A percentile compares a stretch with the other conserved stretches of the same genome.
phyloP scores from a whole-genome alignment of 2,113 vertebrate species.

The Piaya cayana region DNA sequence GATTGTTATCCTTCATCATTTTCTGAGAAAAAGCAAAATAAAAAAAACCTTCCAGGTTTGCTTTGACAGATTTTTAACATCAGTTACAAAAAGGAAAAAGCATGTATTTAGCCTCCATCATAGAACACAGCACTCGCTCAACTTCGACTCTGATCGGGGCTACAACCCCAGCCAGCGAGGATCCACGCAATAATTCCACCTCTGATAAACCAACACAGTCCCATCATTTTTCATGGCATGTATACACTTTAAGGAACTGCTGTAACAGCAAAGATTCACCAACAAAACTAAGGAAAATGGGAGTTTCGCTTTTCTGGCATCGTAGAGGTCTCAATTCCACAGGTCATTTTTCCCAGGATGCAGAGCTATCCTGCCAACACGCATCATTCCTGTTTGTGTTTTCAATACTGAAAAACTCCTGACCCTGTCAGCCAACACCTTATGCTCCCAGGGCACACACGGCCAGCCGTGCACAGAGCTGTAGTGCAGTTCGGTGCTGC shows the following conservation, averaged over 20 bases:
- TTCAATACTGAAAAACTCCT: not conserved
- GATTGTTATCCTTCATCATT: conserved; percentile 99
- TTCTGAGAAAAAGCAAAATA: conserved; percentile 77
- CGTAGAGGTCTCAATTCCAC: not conserved
- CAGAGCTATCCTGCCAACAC: not conserved
- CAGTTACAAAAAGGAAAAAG: not conserved
- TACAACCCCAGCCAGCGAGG: not conserved
- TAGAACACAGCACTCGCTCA: not conserved
- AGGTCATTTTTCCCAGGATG: not conserved
- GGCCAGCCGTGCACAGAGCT: not conserved
- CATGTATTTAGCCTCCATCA: accelerated
- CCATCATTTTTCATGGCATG: not conserved
- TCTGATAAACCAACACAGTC: not conserved
- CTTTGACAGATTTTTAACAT: not conserved
- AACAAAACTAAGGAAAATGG: not conserved
- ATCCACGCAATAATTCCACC: not conserved
- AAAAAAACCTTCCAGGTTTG: not conserved
- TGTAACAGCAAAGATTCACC: not conserved
- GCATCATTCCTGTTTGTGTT: not conserved
- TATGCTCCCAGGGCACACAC: not conserved
- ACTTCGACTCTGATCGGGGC: not conserved
- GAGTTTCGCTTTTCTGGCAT: too few species aligned
- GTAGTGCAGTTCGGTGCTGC: not conserved
- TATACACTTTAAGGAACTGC: not conserved
- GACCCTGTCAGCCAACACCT: not conserved